phyloP scores from a whole-genome alignment of 1,140 invertebrate genomes.

The Helicoverpa armigera region DNA sequence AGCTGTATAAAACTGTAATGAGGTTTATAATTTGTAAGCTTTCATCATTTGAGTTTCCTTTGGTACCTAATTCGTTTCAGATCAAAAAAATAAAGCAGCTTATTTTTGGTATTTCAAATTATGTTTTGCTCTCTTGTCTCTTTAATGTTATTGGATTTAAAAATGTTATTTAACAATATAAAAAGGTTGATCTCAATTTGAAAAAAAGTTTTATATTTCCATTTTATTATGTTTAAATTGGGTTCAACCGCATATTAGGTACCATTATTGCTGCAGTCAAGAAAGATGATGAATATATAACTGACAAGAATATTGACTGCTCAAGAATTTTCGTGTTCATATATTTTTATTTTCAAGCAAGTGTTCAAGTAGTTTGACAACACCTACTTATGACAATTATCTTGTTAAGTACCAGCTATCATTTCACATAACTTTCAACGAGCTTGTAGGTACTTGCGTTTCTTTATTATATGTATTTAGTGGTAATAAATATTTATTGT shows the following conservation, averaged over 20 bases:
- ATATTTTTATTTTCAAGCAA: slow-evolving; percentile 4
- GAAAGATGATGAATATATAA: background rate
- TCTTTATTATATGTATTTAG: background rate
- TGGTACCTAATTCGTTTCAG: too few species aligned
- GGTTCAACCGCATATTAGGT: too few species aligned
- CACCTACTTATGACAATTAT: slow-evolving; percentile 4
- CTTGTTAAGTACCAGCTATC: slow-evolving; percentile 11
- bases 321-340: background rate
- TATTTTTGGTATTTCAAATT: too few species aligned
- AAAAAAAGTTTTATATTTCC: too few species aligned
- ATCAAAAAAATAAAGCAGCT: too few species aligned
- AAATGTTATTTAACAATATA: too few species aligned
- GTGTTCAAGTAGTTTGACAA: background rate
- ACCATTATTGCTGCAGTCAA: background rate
- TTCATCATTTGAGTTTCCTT: background rate
- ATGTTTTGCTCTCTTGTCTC: too few species aligned
- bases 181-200: too few species aligned
- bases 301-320: background rate
- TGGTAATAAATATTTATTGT: too few species aligned
- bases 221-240: too few species aligned
- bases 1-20: background rate
- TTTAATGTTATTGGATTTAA: too few species aligned
- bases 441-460: background rate
- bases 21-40: background rate
- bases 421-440: background rate